Percentiles rank a stretch among this genome's conserved stretches.
Conservation (phyloP, 2,113 vertebrate species). For the Lipotes vexillifer region DNA sequence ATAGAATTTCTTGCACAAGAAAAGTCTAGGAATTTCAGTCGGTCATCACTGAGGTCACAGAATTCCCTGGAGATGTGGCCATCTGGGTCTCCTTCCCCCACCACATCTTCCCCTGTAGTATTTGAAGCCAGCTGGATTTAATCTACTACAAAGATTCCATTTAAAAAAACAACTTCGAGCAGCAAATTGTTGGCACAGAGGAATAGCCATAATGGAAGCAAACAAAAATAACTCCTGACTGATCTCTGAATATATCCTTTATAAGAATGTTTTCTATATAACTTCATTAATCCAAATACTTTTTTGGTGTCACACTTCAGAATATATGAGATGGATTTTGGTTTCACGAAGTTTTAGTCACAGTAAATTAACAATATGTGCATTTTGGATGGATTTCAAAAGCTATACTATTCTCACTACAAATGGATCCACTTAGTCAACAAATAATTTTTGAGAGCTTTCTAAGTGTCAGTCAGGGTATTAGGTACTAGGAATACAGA, state of each 20-base stretch:
- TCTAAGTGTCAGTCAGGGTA: background rate
- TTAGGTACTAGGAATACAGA: background rate
- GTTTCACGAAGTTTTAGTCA: conserved; percentile 36
- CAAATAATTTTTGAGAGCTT: background rate
- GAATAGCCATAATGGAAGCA: background rate
- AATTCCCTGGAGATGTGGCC: background rate
- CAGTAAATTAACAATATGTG: background rate
- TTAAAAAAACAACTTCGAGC: background rate
- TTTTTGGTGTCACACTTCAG: conserved; percentile 3
- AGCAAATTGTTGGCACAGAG: conserved; percentile 25
- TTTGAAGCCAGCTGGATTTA: conserved; percentile 26
- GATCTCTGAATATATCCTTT: conserved; percentile 18
- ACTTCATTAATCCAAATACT: background rate
- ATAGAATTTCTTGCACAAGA: conserved; percentile 5
- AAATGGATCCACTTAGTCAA: conserved; percentile 37
- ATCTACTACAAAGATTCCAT: conserved; percentile 2
- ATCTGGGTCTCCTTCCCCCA: background rate
- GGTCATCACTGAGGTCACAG: background rate
- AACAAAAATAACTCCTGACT: conserved; percentile 32
- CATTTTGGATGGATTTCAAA: conserved; percentile 6
- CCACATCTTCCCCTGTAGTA: background rate
- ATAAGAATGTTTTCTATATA: background rate
- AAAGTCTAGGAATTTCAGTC: background rate
- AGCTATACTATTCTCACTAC: background rate
- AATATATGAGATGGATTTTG: background rate